Base-by-base conservation (phyloP, 92 coral and sea anemone genomes). In the Metridium senile region DNA sequence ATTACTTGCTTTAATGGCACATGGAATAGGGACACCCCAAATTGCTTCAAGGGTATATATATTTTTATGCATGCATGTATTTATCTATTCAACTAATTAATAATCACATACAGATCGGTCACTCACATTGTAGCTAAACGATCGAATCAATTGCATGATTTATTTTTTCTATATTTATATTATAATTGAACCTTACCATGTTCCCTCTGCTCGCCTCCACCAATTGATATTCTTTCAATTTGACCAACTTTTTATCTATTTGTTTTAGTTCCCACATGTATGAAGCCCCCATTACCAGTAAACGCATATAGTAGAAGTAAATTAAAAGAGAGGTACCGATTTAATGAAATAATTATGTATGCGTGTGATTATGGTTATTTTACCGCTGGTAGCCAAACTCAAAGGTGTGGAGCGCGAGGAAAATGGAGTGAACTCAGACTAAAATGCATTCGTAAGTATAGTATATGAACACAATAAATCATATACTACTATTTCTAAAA, bases 391-490 rank as follows among this genome's bases (percentile, higher is more conserved):
- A 2, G 26, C 17, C 11, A 58, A 16, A 26, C 32, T 11, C 76
- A 43, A 35, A 35, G 57, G 11, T 79, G 84, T 34, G 27, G 20
- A 31, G 39, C 16, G 4, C 78, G 72, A 10, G 68, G 78, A 63
- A 63, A 63, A 29, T 88, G 92, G 91, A 47, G 64, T 52, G 35
- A 17, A n/a, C 20, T 53, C 28, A 73, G 33, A 32, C 78, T 84
- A 27, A 72, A 46, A 54, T 87, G 91, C 78, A 35, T 62, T 35
- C 82, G 91, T 87, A 62, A 77, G 88, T 79, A 63, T 23, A 21
- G 23, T n/a, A 17, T 8, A 45, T n/a, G n/a, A n/a, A n/a, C n/a
- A n/a, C n/a, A n/a, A n/a, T n/a, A n/a, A n/a, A n/a, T n/a, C n/a
- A n/a, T n/a, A n/a, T n/a, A n/a, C n/a, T n/a, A n/a, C n/a, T n/a